Conservation (phyloP, 35 echinoderm and acorn worm species). For the Apostichopus japonicus region DNA sequence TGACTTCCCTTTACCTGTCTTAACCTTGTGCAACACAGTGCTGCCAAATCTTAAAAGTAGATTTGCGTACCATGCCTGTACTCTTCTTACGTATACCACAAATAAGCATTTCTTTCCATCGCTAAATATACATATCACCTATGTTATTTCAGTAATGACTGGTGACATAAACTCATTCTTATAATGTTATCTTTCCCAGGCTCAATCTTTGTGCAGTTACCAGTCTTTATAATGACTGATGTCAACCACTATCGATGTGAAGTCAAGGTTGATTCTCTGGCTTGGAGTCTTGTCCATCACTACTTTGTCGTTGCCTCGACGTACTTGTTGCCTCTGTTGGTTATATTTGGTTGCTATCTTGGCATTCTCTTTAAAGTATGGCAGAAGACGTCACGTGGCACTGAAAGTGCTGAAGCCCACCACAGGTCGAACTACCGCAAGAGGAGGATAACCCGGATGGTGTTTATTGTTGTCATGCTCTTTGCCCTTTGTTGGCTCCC, state of each 20-base stretch:
- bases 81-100: too few species aligned
- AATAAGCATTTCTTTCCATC: too few species aligned
- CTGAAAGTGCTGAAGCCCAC: conserved; percentile 65
- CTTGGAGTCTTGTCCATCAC: conserved; percentile 29
- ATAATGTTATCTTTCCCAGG: neutral
- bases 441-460: conserved; percentile 59
- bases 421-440: conserved; percentile 44
- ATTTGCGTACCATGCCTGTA: too few species aligned
- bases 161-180: neutral
- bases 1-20: too few species aligned
- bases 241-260: conserved; percentile 15
- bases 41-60: too few species aligned
- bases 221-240: conserved; percentile 23
- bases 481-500: conserved; percentile 73
- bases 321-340: conserved; percentile 38
- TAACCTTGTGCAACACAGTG: too few species aligned
- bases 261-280: neutral
- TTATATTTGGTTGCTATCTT: conserved; percentile 52
- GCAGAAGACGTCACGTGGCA: conserved; percentile 57
- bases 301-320: conserved; percentile 16
- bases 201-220: conserved; percentile 33
- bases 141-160: neutral
- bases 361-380: conserved; percentile 58
- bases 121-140: too few species aligned
- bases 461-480: conserved; percentile 55